Evolutionary conservation across 2,113 vertebrate species (phyloP).

Genomic region (Pelodiscus sinensis): DNA sequence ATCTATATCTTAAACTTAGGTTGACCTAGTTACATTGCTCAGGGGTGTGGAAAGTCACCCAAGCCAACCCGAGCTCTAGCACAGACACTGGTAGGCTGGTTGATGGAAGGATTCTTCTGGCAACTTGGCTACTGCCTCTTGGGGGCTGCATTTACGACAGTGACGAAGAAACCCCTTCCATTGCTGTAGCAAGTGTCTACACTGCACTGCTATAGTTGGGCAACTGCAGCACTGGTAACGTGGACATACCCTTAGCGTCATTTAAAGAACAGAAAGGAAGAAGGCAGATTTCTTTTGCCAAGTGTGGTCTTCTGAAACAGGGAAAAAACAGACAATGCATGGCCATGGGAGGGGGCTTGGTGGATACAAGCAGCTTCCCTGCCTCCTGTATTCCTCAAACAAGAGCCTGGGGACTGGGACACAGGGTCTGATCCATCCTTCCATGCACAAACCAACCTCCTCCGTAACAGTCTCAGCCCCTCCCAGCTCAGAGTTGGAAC

Average conservation of each 20-base stretch:
- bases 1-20: not conserved
- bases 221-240: not conserved
- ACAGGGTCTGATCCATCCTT: not conserved
- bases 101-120: not conserved
- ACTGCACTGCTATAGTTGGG: too few relatives aligned
- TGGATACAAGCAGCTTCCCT: not conserved
- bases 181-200: not conserved
- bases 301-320: not conserved
- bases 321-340: not conserved
- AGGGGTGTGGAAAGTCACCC: not conserved
- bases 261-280: not conserved
- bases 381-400: not conserved
- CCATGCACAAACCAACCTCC: not conserved
- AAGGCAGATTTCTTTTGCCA: not conserved
- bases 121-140: not conserved
- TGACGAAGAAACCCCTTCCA: not conserved
- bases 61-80: not conserved
- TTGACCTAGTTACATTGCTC: not conserved
- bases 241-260: not conserved
- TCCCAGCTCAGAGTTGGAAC: not conserved
- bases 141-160: not conserved
- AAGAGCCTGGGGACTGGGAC: not conserved
- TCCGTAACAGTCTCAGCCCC: not conserved
- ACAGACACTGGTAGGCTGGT: not conserved
- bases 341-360: not conserved